Percentiles rank a stretch among this genome's conserved stretches.
Conservation (phyloP, 2,888 invertebrate genomes). For the Nomada fabriciana region DNA sequence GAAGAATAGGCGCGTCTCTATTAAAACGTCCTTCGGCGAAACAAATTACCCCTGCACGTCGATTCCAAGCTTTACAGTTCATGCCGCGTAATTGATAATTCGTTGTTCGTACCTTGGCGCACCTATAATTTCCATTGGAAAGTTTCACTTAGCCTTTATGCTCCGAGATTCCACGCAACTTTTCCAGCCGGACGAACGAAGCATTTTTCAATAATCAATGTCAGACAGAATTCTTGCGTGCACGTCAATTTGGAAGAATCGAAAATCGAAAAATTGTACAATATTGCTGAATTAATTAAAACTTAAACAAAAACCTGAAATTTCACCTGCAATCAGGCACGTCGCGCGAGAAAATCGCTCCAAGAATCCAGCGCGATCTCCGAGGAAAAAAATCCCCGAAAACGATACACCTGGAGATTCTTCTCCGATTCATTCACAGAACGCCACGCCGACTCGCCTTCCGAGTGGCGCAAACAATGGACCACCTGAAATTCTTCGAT, state of each 20-base stretch:
- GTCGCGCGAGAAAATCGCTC: too few relatives aligned
- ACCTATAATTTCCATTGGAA: neutral
- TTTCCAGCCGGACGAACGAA: neutral
- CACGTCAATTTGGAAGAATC: too few relatives aligned
- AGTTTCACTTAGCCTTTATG: neutral
- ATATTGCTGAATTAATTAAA: too few relatives aligned
- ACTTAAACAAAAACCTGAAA: too few relatives aligned
- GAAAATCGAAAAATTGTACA: too few relatives aligned
- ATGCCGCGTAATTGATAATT: neutral
- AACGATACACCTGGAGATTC: neutral
- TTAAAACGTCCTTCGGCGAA: conserved; percentile 17
- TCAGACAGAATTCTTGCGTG: too few relatives aligned
- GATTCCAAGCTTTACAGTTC: neutral
- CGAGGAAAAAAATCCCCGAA: too few relatives aligned
- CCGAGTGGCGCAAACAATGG: neutral
- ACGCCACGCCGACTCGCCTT: neutral
- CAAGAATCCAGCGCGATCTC: too few relatives aligned
- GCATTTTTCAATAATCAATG: neutral
- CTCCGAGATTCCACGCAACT: too few relatives aligned
- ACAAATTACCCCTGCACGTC: conserved; percentile 20
- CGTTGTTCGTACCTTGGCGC: neutral
- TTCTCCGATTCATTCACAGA: neutral
- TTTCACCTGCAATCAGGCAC: too few relatives aligned
- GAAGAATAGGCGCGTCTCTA: conserved; percentile 2
- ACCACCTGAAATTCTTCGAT: neutral